These are phyloP conservation scores for Falcunculus frontatus DNA, from an alignment of 2,113 vertebrate species.

Conservation along the genomic window DNA sequence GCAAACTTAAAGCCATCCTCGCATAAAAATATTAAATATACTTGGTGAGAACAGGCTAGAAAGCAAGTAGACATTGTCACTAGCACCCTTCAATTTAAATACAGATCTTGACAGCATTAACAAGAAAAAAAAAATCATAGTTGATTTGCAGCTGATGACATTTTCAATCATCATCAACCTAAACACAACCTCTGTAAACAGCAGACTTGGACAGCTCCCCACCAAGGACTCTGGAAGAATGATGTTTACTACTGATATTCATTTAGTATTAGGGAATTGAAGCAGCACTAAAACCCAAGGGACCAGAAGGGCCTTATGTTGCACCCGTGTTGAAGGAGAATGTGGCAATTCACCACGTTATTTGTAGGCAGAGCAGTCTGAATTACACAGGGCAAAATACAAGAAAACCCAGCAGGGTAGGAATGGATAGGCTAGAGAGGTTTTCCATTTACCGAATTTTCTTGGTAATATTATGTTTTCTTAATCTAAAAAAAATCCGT, in stretches of 20 bases:
- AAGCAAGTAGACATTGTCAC: background rate
- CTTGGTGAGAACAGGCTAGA: background rate
- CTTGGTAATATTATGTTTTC: background rate
- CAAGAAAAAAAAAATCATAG: background rate
- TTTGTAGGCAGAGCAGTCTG: background rate
- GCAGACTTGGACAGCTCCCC: background rate
- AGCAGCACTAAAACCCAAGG: background rate
- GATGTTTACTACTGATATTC: background rate
- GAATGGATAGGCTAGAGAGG: background rate
- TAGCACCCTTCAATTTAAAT: background rate
- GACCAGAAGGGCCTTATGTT: background rate
- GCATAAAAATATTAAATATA: background rate
- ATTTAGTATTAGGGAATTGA: background rate
- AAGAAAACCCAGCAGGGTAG: background rate
- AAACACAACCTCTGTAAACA: background rate
- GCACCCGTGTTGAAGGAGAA: background rate
- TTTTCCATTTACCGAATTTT: background rate
- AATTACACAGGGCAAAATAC: background rate
- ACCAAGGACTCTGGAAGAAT: background rate
- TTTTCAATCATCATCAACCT: background rate
- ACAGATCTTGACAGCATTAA: background rate
- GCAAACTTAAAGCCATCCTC: background rate
- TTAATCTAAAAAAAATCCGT: background rate
- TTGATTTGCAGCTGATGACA: background rate
- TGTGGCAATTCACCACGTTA: background rate